Base-by-base conservation (phyloP, 2,888 invertebrate species). In the Anoncus sp. region DNA sequence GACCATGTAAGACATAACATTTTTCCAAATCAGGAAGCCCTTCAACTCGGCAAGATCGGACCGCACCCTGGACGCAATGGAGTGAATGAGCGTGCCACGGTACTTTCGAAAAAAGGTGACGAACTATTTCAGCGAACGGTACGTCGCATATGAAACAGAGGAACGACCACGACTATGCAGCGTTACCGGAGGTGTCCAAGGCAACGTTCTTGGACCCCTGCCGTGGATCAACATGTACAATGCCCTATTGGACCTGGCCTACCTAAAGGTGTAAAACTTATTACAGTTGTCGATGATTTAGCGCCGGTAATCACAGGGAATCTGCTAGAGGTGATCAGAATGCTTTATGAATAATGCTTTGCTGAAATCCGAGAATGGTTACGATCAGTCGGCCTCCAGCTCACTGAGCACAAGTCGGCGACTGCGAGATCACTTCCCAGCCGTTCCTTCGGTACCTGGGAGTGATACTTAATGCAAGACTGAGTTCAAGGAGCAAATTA, bases 1-100 rank as follows among this genome's bases (percentile, higher is more conserved):
- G 76, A 20, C 80, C n/a, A n/a, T n/a, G n/a, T n/a, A n/a, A n/a
- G n/a, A n/a, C n/a, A n/a, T n/a, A 67, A 75, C 10, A 45, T 27
- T 9, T 81, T 76, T 35, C 82, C 65, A 12, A n/a, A 67, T 82
- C 12, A 78, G 45, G 14, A 81, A 81, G 22, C 83, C 82, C 31
- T 84, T 85, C 65, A 84, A 85, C 35, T 79, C 81, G 16, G 82
- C 81, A 2, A 66, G 72, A n/a, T 83, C 82, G 83, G 53, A 55
- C 12, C 49, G 51, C 24, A 76, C 76, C 51, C 12, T 81, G 67
- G 20, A 38, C 12, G 80, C 79, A 14, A 71, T 84, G n/a, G 53
- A 63, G 27, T n/a, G 22, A n/a, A 43, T 75, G 45, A 16, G 53
- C 1, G 76, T 78, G 9, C 80, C 82, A 20, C 60, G 45, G 22